These are phyloP conservation scores for Myxocyprinus asiaticus DNA, from an alignment of 2,113 vertebrate genomes.

Conservation along the genomic window DNA sequence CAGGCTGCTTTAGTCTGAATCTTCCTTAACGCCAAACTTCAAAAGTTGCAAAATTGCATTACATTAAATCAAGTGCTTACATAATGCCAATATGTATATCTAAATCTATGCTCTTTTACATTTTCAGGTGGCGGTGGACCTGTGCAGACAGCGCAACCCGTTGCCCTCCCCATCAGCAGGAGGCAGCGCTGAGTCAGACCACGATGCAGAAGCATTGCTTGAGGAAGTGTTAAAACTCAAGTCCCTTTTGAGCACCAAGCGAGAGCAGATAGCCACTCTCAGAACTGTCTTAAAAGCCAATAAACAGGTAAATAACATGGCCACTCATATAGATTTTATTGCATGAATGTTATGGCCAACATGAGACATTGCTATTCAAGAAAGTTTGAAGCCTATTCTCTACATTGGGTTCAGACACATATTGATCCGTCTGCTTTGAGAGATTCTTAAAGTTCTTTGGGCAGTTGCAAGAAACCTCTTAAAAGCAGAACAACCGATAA, in stretches of 20 bases:
- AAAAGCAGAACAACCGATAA: too few relatives aligned
- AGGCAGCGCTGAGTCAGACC: conserved; percentile 70
- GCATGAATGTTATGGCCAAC: too few relatives aligned
- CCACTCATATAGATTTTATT: background rate
- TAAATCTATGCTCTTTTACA: background rate
- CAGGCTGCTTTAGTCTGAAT: background rate
- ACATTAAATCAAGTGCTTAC: background rate
- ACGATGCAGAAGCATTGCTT: conserved; percentile 77
- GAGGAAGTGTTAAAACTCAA: conserved; percentile 85
- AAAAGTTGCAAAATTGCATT: too few relatives aligned
- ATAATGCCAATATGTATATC: background rate
- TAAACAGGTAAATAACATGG: conserved; percentile 76
- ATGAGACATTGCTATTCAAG: too few relatives aligned
- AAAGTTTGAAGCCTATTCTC: too few relatives aligned
- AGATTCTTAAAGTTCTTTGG: too few relatives aligned
- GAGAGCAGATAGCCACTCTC: conserved; percentile 85
- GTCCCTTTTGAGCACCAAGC: conserved; percentile 84
- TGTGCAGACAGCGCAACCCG: conserved; percentile 75
- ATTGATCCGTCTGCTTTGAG: too few relatives aligned
- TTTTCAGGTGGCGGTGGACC: conserved; percentile 75
- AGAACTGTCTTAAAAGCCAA: conserved; percentile 87
- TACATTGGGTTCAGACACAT: too few relatives aligned
- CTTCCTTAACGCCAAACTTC: background rate
- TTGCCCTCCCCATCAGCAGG: conserved; percentile 66
- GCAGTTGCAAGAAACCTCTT: too few relatives aligned